Conservation (phyloP, 2,113 vertebrate species). For the Psettodes erumei region DNA sequence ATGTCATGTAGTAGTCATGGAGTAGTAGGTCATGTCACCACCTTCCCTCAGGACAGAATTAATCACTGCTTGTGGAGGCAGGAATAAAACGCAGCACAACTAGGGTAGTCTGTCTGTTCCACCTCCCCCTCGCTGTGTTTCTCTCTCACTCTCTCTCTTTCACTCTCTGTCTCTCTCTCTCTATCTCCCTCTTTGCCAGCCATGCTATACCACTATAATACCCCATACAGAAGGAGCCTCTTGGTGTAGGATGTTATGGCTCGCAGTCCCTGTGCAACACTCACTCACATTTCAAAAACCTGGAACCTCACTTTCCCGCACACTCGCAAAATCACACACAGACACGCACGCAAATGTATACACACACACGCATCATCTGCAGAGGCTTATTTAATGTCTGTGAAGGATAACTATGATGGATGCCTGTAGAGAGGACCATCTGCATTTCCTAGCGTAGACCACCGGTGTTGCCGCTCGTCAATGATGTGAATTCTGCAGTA, state of each 20-base stretch:
- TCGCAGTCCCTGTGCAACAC: conserved; percentile 41
- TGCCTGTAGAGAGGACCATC: conserved; percentile 41
- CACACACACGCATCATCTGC: conserved; percentile 32
- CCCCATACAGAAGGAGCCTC: conserved; percentile 29
- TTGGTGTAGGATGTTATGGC: conserved; percentile 63
- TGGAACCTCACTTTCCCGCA: conserved; percentile 35
- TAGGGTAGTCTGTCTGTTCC: conserved; percentile 3
- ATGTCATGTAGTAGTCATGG: conserved; percentile 54
- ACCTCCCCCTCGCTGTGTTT: not conserved
- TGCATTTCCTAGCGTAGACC: conserved; percentile 42
- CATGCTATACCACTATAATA: conserved; percentile 14
- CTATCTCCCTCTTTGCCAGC: conserved; percentile 11
- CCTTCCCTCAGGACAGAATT: conserved; percentile 43
- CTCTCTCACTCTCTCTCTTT: not conserved
- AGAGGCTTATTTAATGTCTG: conserved; percentile 49
- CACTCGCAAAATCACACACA: not conserved
- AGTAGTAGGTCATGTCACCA: conserved; percentile 50
- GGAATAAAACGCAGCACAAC: conserved; percentile 32
- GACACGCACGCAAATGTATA: not conserved
- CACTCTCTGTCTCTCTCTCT: too few relatives aligned
- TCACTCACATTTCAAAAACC: conserved; percentile 49
- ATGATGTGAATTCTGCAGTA: conserved; percentile 26
- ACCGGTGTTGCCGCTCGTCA: conserved; percentile 35
- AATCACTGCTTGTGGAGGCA: conserved; percentile 53
- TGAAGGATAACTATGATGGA: conserved; percentile 47